These are phyloP conservation scores for Copsychus sechellarum DNA, from an alignment of 2,113 vertebrate genomes.

Conservation along the genomic window DNA sequence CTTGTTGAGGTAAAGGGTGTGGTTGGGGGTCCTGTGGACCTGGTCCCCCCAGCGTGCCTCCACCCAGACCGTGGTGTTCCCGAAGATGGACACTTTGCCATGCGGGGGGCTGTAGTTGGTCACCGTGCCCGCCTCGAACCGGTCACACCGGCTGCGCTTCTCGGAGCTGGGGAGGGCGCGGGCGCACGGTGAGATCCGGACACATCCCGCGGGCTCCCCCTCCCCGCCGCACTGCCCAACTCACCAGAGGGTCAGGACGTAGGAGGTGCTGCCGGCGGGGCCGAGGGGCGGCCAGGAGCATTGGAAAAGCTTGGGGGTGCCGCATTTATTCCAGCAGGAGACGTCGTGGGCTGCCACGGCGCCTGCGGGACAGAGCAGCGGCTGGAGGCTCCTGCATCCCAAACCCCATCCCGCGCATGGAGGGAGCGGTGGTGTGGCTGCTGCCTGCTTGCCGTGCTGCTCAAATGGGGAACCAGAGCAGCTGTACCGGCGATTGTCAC, in stretches of 20 bases:
- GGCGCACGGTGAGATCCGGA: rapidly evolving
- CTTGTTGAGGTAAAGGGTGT: neutral
- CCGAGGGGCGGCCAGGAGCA: conserved; percentile 59
- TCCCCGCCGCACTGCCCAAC: neutral
- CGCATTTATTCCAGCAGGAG: conserved; percentile 57
- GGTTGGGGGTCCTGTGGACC: neutral
- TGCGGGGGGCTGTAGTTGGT: neutral
- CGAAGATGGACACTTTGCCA: neutral
- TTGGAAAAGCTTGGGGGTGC: neutral
- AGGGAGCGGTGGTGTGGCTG: neutral
- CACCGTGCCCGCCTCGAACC: rapidly evolving
- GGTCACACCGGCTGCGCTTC: rapidly evolving
- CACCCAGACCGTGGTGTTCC: conserved; percentile 50
- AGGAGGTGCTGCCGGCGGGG: neutral
- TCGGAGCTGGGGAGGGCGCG: neutral
- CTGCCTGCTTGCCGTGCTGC: rapidly evolving
- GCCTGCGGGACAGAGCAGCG: neutral
- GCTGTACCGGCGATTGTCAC: neutral
- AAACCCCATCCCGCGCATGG: neutral
- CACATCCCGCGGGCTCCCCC: neutral
- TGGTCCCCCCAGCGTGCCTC: neutral
- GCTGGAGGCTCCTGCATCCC: neutral
- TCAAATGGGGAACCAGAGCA: neutral
- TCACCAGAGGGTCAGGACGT: conserved; percentile 69
- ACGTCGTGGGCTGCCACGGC: neutral